phyloP scores from a whole-genome alignment of 2,113 vertebrate genomes.

The Thamnophis sirtalis region DNA sequence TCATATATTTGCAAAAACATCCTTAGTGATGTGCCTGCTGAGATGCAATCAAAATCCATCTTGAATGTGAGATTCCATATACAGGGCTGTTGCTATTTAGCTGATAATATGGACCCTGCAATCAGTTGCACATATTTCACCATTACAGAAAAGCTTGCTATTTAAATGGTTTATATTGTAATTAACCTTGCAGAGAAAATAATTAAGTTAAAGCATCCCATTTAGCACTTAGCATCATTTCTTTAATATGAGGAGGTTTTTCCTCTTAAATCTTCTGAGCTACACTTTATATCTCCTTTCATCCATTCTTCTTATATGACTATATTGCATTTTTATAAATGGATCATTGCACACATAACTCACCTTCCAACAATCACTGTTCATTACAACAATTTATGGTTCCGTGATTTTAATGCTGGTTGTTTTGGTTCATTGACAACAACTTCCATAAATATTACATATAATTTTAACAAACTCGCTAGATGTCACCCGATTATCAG shows the following conservation, averaged over 20 bases:
- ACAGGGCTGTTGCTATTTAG: conserved; percentile 15
- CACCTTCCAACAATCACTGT: background rate
- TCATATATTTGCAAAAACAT: background rate
- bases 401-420: background rate
- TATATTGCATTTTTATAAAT: conserved; percentile 4
- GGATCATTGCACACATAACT: background rate
- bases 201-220: conserved; percentile 25
- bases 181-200: conserved; percentile 17
- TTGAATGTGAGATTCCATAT: conserved; percentile 11
- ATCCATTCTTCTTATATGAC: conserved; percentile 11
- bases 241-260: background rate
- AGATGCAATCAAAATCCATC: conserved; percentile 12
- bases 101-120: background rate
- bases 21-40: conserved; percentile 11
- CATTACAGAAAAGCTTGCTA: conserved; percentile 33
- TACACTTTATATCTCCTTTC: conserved; percentile 7
- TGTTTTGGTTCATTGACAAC: background rate
- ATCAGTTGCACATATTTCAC: background rate
- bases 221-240: background rate
- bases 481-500: background rate
- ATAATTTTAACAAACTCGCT: background rate
- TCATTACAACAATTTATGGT: background rate
- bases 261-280: background rate
- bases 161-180: conserved; percentile 12
- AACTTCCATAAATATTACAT: background rate